phyloP scores from a whole-genome alignment of 1,140 invertebrate genomes.

The Chrysomallon squamiferum region DNA sequence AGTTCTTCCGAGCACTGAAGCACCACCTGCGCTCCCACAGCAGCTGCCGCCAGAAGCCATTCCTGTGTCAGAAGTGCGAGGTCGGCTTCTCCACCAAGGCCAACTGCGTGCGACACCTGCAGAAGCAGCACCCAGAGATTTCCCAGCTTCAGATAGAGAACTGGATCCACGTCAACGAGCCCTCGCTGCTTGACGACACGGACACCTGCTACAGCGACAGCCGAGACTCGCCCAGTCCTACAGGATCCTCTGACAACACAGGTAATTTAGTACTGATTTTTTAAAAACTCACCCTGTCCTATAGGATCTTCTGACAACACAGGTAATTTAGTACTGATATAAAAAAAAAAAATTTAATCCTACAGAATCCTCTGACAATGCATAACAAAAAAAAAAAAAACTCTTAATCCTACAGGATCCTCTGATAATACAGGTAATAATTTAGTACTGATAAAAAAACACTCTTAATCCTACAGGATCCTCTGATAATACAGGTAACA shows the following conservation, averaged over 20 bases:
- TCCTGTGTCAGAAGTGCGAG: constrained; percentile 58
- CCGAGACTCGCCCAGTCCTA: background rate
- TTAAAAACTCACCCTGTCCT: background rate
- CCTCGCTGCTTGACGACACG: constrained; percentile 21
- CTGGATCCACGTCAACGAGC: constrained; percentile 37
- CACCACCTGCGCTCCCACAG: constrained; percentile 62
- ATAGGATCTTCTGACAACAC: too few relatives aligned
- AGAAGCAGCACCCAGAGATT: constrained; percentile 61
- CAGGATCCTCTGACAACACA: background rate
- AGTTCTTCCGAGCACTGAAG: constrained; percentile 62
- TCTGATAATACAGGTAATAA: too few relatives aligned
- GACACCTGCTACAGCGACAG: constrained; percentile 20
- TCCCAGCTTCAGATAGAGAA: constrained; percentile 51
- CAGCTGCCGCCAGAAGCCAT: constrained; percentile 62
- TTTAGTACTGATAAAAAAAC: too few relatives aligned
- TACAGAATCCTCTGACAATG: background rate
- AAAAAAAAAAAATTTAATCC: background rate
- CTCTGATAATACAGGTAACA: too few relatives aligned
- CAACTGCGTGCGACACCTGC: constrained; percentile 63
- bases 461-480: too few relatives aligned
- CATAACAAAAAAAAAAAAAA: too few relatives aligned
- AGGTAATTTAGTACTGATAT: too few relatives aligned
- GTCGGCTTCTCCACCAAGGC: constrained; percentile 64
- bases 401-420: background rate
- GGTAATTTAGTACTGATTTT: too few relatives aligned